Percentiles rank a stretch among this genome's conserved stretches.
Conservation (phyloP, 2,888 invertebrate species). For the Steromphala cineraria region DNA sequence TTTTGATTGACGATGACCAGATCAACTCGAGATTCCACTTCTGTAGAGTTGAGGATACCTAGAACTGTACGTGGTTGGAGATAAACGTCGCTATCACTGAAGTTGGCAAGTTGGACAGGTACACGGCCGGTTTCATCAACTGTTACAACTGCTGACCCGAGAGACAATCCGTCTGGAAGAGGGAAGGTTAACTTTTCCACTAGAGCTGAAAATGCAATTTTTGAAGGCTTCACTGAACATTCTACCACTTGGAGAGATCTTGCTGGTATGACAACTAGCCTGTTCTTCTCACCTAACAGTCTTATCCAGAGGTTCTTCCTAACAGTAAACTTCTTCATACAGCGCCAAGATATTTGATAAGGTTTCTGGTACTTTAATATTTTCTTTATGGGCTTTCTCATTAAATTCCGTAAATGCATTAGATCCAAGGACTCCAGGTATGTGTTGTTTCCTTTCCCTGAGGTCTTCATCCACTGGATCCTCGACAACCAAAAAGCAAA, state of each 20-base stretch:
- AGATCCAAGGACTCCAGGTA: not conserved
- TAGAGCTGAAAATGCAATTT: not conserved
- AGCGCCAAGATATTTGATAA: too few relatives aligned
- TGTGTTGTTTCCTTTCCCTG: not conserved
- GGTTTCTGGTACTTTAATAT: not conserved
- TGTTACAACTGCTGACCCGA: not conserved
- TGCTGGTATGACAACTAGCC: too few relatives aligned
- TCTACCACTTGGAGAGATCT: too few relatives aligned
- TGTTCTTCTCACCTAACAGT: too few relatives aligned
- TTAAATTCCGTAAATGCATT: too few relatives aligned
- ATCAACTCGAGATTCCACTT: not conserved
- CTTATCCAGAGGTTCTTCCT: too few relatives aligned
- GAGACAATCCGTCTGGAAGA: too few relatives aligned
- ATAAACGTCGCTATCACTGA: not conserved
- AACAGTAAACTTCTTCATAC: too few relatives aligned
- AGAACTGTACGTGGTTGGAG: not conserved
- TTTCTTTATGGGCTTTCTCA: not conserved
- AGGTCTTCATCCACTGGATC: not conserved
- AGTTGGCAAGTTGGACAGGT: slow-evolving; percentile 2
- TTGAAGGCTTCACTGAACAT: not conserved
- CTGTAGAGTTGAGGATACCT: not conserved
- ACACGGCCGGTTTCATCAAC: not conserved
- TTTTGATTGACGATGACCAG: not conserved
- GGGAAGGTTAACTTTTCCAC: not conserved
- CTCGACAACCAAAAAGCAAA: not conserved